phyloP scores from a whole-genome alignment of 1,140 invertebrate genomes.

The Galendromus occidentalis region DNA sequence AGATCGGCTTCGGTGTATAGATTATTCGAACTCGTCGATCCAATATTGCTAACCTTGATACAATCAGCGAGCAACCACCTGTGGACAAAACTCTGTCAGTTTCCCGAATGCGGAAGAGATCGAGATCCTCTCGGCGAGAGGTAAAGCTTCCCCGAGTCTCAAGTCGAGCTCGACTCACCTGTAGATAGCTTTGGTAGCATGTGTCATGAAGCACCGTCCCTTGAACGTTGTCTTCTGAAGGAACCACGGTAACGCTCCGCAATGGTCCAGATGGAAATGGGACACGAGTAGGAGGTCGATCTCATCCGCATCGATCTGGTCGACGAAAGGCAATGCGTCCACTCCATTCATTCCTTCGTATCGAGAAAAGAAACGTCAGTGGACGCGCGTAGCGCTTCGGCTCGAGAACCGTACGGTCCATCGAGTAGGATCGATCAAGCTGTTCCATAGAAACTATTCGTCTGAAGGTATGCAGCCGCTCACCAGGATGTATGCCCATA shows the following conservation, averaged over 20 bases:
- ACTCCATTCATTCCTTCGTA: constrained; percentile 40
- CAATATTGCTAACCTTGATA: constrained; percentile 96
- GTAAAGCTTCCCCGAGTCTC: too few species aligned
- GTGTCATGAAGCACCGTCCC: constrained; percentile 97
- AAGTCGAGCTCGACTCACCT: constrained; percentile 26
- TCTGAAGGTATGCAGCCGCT: constrained; percentile 40
- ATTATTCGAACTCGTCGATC: constrained; percentile 67
- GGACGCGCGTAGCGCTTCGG: not conserved
- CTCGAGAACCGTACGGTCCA: too few species aligned
- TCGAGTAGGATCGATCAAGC: not conserved
- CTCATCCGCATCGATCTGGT: constrained; percentile 89
- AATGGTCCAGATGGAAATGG: constrained; percentile 98
- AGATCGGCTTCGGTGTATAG: constrained; percentile 91
- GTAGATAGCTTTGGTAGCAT: constrained; percentile 98
- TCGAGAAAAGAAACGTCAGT: not conserved
- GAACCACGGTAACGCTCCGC: constrained; percentile 94
- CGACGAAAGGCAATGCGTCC: constrained; percentile 92
- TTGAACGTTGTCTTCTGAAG: constrained; percentile 91
- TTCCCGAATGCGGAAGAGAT: too few species aligned
- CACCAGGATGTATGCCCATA: constrained; percentile 94
- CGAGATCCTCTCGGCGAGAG: too few species aligned
- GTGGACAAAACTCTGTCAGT: too few species aligned
- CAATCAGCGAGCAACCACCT: constrained; percentile 90
- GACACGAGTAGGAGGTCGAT: constrained; percentile 89
- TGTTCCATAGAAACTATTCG: not conserved